These are phyloP conservation scores for Ophonus ardosiacus DNA, from an alignment of 2,888 invertebrate genomes.

Conservation along the genomic window DNA sequence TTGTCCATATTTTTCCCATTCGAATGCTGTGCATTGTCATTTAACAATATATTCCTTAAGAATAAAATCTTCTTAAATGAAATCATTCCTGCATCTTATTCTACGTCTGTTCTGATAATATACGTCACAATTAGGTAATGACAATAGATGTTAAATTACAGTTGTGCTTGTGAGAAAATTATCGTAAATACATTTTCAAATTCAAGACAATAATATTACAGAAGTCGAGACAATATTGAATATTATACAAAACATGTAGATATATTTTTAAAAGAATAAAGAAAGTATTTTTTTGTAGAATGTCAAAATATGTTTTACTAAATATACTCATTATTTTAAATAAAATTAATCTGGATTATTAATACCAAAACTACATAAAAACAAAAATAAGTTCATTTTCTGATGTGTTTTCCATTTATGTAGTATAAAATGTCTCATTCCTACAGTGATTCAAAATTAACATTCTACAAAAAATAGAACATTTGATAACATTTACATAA, in stretches of 20 bases:
- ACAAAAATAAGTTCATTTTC: neutral
- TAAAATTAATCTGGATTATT: neutral
- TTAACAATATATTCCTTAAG: slow-evolving; percentile 30
- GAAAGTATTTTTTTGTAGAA: slow-evolving; percentile 46
- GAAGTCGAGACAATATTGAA: slow-evolving; percentile 11
- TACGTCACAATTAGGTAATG: neutral
- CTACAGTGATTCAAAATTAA: neutral
- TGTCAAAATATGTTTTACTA: slow-evolving; percentile 35
- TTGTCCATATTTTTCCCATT: slow-evolving; percentile 50
- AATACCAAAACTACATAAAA: neutral
- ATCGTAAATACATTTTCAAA: neutral
- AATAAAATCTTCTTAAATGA: slow-evolving; percentile 25
- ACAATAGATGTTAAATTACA: slow-evolving; percentile 12
- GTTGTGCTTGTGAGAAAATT: neutral
- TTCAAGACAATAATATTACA: slow-evolving; percentile 20
- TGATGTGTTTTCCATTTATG: neutral
- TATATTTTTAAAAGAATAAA: slow-evolving; percentile 14
- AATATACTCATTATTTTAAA: slow-evolving; percentile 4
- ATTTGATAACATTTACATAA: slow-evolving; percentile 23
- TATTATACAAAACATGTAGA: slow-evolving; percentile 21
- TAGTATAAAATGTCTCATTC: neutral
- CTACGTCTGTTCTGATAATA: slow-evolving; percentile 49
- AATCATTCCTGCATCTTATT: slow-evolving; percentile 14
- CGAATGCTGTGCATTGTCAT: slow-evolving; percentile 31
- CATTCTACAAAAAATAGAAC: slow-evolving; percentile 32